These are phyloP conservation scores for Meteorus cinctellus DNA, from an alignment of 2,888 invertebrate species.

Conservation along the genomic window DNA sequence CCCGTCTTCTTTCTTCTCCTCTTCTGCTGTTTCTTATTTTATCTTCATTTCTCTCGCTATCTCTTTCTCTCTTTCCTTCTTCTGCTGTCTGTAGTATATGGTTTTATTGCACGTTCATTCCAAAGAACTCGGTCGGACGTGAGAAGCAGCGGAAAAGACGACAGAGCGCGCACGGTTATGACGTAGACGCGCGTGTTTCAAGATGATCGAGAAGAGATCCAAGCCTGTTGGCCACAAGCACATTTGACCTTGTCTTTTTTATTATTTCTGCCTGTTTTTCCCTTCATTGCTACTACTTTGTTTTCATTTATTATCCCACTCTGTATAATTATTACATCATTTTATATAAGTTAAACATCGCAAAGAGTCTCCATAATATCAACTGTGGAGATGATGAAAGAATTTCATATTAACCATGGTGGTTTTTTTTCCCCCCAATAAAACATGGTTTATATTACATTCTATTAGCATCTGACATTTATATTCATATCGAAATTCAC, in stretches of 20 bases:
- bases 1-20: conserved; percentile 34
- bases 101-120: conserved; percentile 46
- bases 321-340: not conserved
- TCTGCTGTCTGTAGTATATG: conserved; percentile 38
- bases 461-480: too few species aligned
- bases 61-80: conserved; percentile 5
- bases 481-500: too few species aligned
- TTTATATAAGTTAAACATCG: not conserved
- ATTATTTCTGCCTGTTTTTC: not conserved
- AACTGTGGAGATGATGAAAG: too few species aligned
- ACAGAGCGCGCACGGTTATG: conserved; percentile 41
- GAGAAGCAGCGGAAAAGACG: conserved; percentile 41
- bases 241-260: conserved; percentile 32
- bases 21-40: not conserved
- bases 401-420: too few species aligned
- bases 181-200: conserved; percentile 28
- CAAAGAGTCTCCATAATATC: too few species aligned
- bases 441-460: too few species aligned
- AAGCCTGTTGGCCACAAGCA: conserved; percentile 15
- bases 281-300: not conserved
- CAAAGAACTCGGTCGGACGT: conserved; percentile 44
- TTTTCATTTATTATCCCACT: conserved; percentile 4
- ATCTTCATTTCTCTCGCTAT: too few species aligned
- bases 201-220: conserved; percentile 46
- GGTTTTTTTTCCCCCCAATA: too few species aligned